A percentile compares a stretch with the other conserved stretches of the same genome.
phyloP scores from a whole-genome alignment of 2,888 invertebrate genomes.

The Ecdyonurus torrentis region DNA sequence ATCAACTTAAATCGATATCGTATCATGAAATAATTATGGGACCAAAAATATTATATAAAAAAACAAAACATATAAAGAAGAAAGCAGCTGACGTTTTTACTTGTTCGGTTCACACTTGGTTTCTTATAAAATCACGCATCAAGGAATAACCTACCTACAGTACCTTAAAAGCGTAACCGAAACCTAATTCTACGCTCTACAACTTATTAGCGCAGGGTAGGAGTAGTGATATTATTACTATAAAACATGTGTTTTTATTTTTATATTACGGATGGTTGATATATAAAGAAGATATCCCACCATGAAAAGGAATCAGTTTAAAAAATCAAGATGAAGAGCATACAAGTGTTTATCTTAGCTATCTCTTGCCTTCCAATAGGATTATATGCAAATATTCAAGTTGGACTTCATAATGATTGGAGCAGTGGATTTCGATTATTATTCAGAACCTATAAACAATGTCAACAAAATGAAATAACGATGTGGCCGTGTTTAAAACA shows the following conservation, averaged over 20 bases:
- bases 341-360: neutral
- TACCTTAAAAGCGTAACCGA: neutral
- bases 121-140: neutral
- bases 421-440: neutral
- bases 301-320: neutral
- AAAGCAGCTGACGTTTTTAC: neutral
- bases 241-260: neutral
- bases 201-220: neutral
- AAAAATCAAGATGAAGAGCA: neutral
- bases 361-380: neutral
- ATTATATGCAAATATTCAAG: neutral
- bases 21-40: too few relatives aligned
- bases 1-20: too few relatives aligned
- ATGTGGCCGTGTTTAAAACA: neutral
- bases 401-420: neutral
- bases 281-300: neutral
- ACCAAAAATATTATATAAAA: too few relatives aligned
- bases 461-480: neutral
- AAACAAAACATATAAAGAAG: too few relatives aligned
- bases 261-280: neutral
- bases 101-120: neutral
- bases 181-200: neutral
- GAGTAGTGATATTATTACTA: neutral
- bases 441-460: conserved; percentile 34
- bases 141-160: neutral